Conservation (phyloP, 2,888 invertebrate species). For the Cactoblastis cactorum region DNA sequence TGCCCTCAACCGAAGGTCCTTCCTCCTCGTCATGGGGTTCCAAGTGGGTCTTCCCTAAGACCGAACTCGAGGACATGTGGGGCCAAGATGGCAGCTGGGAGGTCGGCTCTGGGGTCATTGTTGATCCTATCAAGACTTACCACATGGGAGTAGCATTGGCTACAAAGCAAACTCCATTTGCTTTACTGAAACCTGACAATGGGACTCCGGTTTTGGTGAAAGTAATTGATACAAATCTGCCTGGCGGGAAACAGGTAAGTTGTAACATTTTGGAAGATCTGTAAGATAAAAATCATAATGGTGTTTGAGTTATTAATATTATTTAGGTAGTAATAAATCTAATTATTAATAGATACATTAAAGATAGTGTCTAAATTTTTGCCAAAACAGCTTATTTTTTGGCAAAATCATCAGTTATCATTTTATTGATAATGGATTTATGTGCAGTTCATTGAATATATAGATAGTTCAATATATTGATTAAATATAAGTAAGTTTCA, state of each 20-base stretch:
- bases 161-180: conserved; percentile 84
- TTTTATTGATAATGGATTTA: too few species aligned
- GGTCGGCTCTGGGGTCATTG: conserved; percentile 76
- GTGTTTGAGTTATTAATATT: too few species aligned
- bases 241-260: conserved; percentile 70
- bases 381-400: too few species aligned
- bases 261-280: too few species aligned
- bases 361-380: too few species aligned
- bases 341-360: too few species aligned
- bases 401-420: too few species aligned
- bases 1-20: conserved; percentile 36
- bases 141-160: conserved; percentile 83
- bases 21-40: conserved; percentile 35
- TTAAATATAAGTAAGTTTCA: too few species aligned
- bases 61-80: conserved; percentile 33
- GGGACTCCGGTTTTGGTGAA: conserved; percentile 85
- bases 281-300: too few species aligned
- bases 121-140: conserved; percentile 85
- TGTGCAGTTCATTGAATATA: too few species aligned
- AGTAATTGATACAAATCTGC: conserved; percentile 76
- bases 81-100: conserved; percentile 32
- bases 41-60: conserved; percentile 37
- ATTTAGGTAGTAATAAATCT: too few species aligned
- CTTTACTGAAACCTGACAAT: conserved; percentile 82
- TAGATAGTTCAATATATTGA: too few species aligned